Evolutionary conservation across 2,888 invertebrate genomes (phyloP).

Genomic region (Syrphus vitripennis): DNA sequence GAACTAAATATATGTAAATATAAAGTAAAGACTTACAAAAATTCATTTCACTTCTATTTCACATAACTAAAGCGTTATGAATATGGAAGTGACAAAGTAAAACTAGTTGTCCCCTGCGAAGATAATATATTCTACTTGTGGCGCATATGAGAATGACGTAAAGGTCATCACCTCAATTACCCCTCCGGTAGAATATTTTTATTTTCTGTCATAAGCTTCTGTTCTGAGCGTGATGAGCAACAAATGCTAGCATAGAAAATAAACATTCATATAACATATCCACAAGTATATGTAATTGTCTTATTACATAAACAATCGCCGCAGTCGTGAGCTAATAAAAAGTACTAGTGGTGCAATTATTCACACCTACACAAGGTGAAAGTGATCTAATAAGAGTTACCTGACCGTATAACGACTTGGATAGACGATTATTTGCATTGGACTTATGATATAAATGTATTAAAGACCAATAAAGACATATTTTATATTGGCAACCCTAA

Average conservation of each 20-base stretch:
- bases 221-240: slow-evolving; percentile 9
- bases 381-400: slow-evolving; percentile 33
- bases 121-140: slow-evolving; percentile 7
- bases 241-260: neutral
- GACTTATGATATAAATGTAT: neutral
- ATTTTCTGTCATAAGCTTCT: slow-evolving; percentile 2
- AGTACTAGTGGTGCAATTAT: neutral
- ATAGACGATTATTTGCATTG: neutral
- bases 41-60: neutral
- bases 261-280: neutral
- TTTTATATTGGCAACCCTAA: neutral
- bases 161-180: slow-evolving; percentile 26
- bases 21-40: neutral
- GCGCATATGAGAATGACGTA: slow-evolving; percentile 29
- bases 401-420: neutral
- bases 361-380: neutral
- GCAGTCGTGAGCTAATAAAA: neutral
- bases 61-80: neutral
- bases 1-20: neutral
- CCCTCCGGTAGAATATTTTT: slow-evolving; percentile 7
- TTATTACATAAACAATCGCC: neutral
- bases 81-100: neutral
- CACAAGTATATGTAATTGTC: neutral
- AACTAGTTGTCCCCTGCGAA: slow-evolving; percentile 26
- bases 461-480: neutral